Percentiles rank a stretch among this genome's conserved stretches.
phyloP scores from a whole-genome alignment of 2,797 vertebrate genomes.

The Buphagus erythrorhynchus region DNA sequence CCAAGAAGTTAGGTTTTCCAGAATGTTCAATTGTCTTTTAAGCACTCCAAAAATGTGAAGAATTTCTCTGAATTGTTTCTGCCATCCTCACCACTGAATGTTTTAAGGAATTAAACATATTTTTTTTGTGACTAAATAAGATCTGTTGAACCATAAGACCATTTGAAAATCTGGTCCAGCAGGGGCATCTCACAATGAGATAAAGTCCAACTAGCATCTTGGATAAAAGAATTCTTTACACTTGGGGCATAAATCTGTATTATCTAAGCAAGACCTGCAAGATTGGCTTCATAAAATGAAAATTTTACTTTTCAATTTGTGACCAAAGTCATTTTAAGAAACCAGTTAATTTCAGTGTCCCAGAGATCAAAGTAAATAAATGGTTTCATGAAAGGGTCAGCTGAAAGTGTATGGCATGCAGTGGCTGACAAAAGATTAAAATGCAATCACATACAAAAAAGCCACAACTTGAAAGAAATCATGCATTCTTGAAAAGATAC shows the following conservation, averaged over 20 bases:
- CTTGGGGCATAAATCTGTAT: background rate
- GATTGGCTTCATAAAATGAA: background rate
- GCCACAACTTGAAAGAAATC: conserved; percentile 40
- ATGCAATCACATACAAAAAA: conserved; percentile 27
- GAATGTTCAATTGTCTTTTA: conserved; percentile 2
- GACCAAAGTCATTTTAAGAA: background rate
- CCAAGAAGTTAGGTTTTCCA: background rate
- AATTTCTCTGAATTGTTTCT: background rate
- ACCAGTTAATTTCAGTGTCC: background rate
- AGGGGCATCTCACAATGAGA: background rate
- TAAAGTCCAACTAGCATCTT: background rate
- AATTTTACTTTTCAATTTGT: background rate
- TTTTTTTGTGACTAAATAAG: background rate
- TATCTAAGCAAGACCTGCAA: background rate
- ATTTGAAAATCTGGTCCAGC: background rate
- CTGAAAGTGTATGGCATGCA: background rate
- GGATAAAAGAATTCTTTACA: background rate
- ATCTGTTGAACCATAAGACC: background rate
- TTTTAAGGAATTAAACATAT: background rate
- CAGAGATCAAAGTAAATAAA: background rate
- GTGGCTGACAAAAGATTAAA: conserved; percentile 39
- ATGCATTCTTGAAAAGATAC: conserved; percentile 35
- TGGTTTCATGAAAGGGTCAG: background rate
- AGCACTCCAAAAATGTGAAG: background rate
- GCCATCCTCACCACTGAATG: background rate